These are phyloP conservation scores for Allobates femoralis DNA, from an alignment of 2,797 vertebrate species.

Conservation along the genomic window DNA sequence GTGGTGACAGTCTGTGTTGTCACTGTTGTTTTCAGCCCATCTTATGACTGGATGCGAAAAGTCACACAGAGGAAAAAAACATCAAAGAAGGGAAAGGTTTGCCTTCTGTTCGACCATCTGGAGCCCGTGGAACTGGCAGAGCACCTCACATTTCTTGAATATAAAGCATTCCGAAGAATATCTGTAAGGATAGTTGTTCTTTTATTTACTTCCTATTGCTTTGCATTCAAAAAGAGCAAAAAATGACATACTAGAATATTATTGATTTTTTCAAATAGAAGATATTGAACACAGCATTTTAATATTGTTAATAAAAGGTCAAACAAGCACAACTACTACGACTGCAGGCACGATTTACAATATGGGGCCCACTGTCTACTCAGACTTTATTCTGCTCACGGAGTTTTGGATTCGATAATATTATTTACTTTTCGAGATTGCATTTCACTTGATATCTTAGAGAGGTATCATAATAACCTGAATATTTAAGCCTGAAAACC, in stretches of 20 bases:
- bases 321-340: background rate
- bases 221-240: background rate
- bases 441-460: background rate
- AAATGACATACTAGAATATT: constrained; percentile 72
- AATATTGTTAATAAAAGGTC: background rate
- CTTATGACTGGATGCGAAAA: constrained; percentile 98
- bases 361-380: background rate
- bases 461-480: background rate
- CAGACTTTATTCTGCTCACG: background rate
- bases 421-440: background rate
- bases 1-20: constrained; percentile 56
- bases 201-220: background rate
- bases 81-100: constrained; percentile 95
- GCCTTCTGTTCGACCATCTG: constrained; percentile 95
- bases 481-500: background rate
- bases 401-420: background rate
- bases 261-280: background rate
- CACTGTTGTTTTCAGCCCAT: constrained; percentile 81
- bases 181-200: constrained; percentile 78
- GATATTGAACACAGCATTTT: background rate
- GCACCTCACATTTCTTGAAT: constrained; percentile 96
- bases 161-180: constrained; percentile 95
- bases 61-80: constrained; percentile 93
- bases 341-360: background rate
- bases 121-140: constrained; percentile 95